phyloP scores from a whole-genome alignment of 2,113 vertebrate genomes.

The Indicator maculatus region DNA sequence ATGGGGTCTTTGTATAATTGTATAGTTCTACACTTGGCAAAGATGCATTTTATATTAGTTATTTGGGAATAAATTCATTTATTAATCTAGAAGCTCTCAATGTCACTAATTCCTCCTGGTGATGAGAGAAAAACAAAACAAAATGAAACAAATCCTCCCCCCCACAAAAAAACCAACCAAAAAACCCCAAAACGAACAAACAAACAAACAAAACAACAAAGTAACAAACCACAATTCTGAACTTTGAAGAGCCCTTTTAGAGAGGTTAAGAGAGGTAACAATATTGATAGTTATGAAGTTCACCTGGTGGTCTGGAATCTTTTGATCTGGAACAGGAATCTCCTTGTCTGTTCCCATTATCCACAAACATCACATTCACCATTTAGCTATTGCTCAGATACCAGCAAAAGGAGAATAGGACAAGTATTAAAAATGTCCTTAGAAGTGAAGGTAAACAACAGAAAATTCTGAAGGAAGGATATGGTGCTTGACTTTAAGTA shows the following conservation, averaged over 20 bases:
- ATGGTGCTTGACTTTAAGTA: not conserved
- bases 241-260: not conserved
- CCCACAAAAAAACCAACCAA: too few relatives aligned
- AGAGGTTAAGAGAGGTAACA: not conserved
- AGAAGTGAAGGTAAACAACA: not conserved
- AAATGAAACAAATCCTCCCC: too few relatives aligned
- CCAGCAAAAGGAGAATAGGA: not conserved
- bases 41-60: not conserved
- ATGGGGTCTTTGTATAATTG: not conserved
- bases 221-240: not conserved
- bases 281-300: not conserved
- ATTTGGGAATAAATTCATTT: not conserved
- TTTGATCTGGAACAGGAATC: not conserved
- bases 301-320: not conserved
- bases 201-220: too few relatives aligned
- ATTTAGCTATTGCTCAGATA: not conserved
- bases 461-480: not conserved
- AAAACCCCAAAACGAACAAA: too few relatives aligned
- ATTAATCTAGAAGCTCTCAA: not conserved
- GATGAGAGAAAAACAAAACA: not conserved
- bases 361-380: not conserved
- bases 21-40: not conserved
- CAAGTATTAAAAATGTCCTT: not conserved
- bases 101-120: not conserved
- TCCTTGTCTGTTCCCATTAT: not conserved